Evolutionary conservation across 2,113 vertebrate genomes (phyloP).

Genomic region (Struthio camelus): DNA sequence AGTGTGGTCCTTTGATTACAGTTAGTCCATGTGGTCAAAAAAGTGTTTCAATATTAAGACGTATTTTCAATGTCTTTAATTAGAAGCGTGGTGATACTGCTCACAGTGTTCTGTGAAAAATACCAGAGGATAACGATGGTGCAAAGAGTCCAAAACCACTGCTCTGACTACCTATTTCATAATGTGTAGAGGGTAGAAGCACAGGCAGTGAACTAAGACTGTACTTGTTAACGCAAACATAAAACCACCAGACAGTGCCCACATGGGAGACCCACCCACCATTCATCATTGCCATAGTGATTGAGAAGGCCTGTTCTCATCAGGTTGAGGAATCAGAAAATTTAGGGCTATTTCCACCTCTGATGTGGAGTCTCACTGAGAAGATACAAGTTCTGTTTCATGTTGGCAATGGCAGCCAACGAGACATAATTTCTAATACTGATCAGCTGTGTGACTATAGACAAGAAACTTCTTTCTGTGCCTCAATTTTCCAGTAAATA

Average conservation of each 20-base stretch:
- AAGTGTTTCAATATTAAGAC: background rate
- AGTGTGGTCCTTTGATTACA: background rate
- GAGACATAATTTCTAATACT: background rate
- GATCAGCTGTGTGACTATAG: background rate
- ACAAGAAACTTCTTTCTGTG: background rate
- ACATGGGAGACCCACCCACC: background rate
- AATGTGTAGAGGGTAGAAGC: rapidly evolving
- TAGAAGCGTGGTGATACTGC: no score
- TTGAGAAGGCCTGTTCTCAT: background rate
- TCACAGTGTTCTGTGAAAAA: background rate
- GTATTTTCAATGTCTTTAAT: background rate
- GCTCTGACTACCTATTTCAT: rapidly evolving
- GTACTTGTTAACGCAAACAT: background rate
- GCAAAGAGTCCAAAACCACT: background rate
- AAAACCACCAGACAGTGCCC: background rate
- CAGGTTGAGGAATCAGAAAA: background rate
- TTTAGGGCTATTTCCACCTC: background rate
- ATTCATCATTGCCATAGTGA: background rate
- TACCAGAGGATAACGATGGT: background rate
- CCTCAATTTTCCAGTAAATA: background rate
- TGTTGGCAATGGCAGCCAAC: background rate
- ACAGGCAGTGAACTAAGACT: rapidly evolving
- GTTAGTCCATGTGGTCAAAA: background rate
- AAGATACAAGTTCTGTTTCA: background rate
- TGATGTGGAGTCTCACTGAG: background rate